Evolutionary conservation across 2,113 vertebrate species (phyloP), one percentile per base, ranked within the genome.

Genomic region (Macrotus californicus): DNA sequence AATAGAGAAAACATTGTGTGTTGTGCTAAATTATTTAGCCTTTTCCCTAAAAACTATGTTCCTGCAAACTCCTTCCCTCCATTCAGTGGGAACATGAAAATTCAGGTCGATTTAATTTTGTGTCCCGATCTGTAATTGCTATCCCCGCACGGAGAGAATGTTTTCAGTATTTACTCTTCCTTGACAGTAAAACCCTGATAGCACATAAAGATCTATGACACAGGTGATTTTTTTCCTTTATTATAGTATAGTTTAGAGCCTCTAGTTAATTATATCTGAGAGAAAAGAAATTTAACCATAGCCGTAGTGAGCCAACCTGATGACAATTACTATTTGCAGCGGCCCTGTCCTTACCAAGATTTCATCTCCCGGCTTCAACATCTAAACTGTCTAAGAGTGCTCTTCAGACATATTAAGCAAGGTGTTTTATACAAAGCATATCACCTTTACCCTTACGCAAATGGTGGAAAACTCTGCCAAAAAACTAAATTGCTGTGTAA

Each of bases 131-230:
- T 96, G 11, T 56, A 94, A 76, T 97, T 86, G 83, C 48, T 34
- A 82, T 83, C 22, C 73, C 90, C 29, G 95, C 85, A 87, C 39
- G 7, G 18, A 80, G 21, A 70, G 36, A 16, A 3, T 91, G 34
- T 94, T 94, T 90, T 46, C 61, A 96, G 72, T 82, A 82, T 91
- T 93, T 50, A 67, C 21, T 86, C 82, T 83, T 73, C 54, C 89
- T 91, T 94, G 54, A 88, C 34, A 86, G 69, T 91, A 95, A 96
- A 92, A 85, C n/a, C 43, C 41, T 82, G 16, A 36, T 89, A 95
- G 66, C 31, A 39, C 21, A 84, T 73, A 87, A 95, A 95, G 86
- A 83, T 92, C 67, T 89, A 64, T 83, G 72, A 90, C 36, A 85
- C 0, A 0, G 48, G 13, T 26, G 86, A 94, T 84, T 61, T 36